Evolutionary conservation across 2,888 invertebrate species (phyloP), one percentile per base, ranked within the genome.

Genomic region (Aphidoletes aphidimyza): DNA sequence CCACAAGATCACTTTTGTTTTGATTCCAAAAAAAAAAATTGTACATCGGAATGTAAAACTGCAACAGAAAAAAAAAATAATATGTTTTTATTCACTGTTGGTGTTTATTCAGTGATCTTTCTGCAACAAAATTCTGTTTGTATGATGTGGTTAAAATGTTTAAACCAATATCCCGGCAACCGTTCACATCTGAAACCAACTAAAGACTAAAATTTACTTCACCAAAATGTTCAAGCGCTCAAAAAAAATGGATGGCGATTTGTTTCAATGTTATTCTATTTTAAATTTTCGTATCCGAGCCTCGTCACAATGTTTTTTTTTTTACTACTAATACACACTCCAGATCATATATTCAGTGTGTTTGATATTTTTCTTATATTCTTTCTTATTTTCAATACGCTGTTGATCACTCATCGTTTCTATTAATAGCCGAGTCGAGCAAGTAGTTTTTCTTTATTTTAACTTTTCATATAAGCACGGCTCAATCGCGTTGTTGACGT

Each of bases 271-370:
- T 39, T 81, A 8, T 81, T 39, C 39, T 81, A 69, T 69, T 69
- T 69, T 69, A 69, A 69, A 69, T 69, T n/a, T 30, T 81, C 39
- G n/a, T 81, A 81, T 81, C 37, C 81, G n/a, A 39, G 39, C 81
- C n/a, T 81, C 39, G n/a, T 81, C 81, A 81, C n/a, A 81, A 81
- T 81, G 8, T 36, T 1, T 36, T 78, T n/a, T n/a, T n/a, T 30
- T 39, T 81, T 9, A 39, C 26, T 14, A 69, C 69, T 69, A 69
- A 69, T 69, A 69, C 69, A 69, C 34, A 69, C 34, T 69, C 69
- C 69, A 69, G 69, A 69, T 69, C 9, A 2, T 22, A 54, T 22
- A 54, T 30, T 69, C 69, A 14, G 34, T 69, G 69, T 69, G 30
- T 69, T 26, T 30, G 69, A 34, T 26, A 17, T 69, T 47, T 8